Evolutionary conservation across 2,888 invertebrate species (phyloP), one percentile per base, ranked within the genome.

Genomic region (Ephialtes manifestator): DNA sequence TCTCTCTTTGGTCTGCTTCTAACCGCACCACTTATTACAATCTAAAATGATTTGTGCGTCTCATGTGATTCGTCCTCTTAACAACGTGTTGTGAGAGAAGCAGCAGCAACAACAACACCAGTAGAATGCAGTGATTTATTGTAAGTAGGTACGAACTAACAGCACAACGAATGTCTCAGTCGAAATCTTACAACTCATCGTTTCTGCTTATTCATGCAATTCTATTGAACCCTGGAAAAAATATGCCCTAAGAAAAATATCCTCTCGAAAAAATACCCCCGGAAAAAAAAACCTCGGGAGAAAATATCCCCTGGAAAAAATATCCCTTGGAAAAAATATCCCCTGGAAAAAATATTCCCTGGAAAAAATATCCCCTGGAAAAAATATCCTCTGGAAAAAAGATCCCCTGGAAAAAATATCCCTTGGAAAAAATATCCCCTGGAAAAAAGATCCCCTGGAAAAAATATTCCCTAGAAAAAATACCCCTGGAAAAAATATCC

Each of bases 31-130:
- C 80, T 84, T 60, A 84, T 67, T 81, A 67, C 77, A 60, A 81
- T 84, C 76, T 60, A 77, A 81, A 84, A 84, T 81, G 84, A 84
- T 84, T 81, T 74, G 76, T 84, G 24, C 75, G 53, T 28, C 74
- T 74, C 48, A 28, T 78, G 68, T 76, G 58, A 60, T 74, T 75
- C 65, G 46, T 28, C 15, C 20, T 7, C 65, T 67, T 20, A 71
- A 31, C 18, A 67, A 75, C 63, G 70, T 46, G 48, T 58, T 65
- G 63, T 31, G 18, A 28, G 68, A 58, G 55, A 28, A 24, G 46
- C 24, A 24, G 24, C 24, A 24, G 24, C 24, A 24, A 24, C 24
- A 24, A 24, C 51, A 31, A 80, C 65, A 53, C 63, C 53, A 51
- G 46, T 51, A 67, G 39, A 76, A 84, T 72, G 72, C 84, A 58